Conservation (phyloP, 92 coral and sea anemone species). For the Montipora capitata region DNA sequence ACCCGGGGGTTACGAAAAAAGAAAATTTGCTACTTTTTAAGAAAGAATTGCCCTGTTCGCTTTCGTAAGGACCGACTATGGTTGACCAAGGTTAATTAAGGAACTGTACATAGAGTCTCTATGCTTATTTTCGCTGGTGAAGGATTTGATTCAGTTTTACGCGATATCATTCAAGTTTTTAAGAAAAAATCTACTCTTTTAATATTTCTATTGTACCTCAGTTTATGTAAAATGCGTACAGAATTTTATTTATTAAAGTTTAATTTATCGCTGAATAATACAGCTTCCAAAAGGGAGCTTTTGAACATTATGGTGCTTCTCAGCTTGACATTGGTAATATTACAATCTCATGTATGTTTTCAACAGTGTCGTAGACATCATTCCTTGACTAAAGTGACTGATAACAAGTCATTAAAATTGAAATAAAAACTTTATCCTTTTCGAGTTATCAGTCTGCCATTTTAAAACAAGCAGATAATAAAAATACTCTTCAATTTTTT, state of each 20-base stretch:
- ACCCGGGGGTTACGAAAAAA: no score
- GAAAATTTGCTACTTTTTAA: no score
- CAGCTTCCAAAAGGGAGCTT: slow-evolving; percentile 26
- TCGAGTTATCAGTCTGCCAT: slow-evolving; percentile 30
- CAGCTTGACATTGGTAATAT: slow-evolving; percentile 18
- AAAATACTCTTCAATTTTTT: slow-evolving; percentile 16
- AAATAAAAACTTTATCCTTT: background rate
- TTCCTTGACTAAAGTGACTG: background rate
- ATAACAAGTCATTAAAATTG: background rate
- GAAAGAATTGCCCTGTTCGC: background rate
- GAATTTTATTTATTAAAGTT: slow-evolving; percentile 35
- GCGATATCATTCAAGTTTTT: background rate
- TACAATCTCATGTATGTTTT: background rate
- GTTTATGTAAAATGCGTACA: slow-evolving; percentile 21
- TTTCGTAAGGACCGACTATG: background rate
- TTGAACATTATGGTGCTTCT: slow-evolving; percentile 11
- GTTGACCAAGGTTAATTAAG: background rate
- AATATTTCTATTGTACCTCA: slow-evolving; percentile 26
- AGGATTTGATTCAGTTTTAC: slow-evolving; percentile 5
- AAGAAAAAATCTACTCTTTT: background rate
- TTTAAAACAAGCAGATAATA: slow-evolving; percentile 48
- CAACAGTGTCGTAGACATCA: background rate
- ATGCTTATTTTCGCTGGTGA: background rate
- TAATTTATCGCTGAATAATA: slow-evolving; percentile 7
- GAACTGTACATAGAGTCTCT: no score